Evolutionary conservation across 2,797 vertebrate genomes (phyloP).

Genomic region (Serranus cabrilla): DNA sequence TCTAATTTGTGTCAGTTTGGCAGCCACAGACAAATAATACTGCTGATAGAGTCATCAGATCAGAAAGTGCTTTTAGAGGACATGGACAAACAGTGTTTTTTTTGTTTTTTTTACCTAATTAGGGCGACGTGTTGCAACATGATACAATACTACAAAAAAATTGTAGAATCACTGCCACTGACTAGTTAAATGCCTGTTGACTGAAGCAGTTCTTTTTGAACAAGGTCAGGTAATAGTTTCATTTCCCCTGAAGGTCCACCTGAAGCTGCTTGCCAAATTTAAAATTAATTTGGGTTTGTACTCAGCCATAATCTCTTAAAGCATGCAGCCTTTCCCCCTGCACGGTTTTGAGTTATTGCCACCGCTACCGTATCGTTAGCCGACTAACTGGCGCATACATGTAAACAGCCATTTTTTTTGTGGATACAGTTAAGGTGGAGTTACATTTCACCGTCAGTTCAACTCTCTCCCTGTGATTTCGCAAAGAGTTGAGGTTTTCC

Average conservation of each 20-base stretch:
- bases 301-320: background rate
- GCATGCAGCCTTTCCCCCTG: background rate
- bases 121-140: background rate
- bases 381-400: background rate
- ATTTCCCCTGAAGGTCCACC: background rate
- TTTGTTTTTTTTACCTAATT: background rate
- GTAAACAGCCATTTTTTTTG: slow-evolving; percentile 10
- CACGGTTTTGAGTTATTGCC: background rate
- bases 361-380: background rate
- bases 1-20: background rate
- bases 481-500: slow-evolving; percentile 46
- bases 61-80: background rate
- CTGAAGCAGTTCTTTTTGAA: background rate
- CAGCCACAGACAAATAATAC: background rate
- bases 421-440: background rate
- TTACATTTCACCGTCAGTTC: slow-evolving; percentile 10
- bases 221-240: background rate
- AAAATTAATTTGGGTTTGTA: background rate
- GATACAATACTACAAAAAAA: background rate
- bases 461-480: slow-evolving; percentile 10
- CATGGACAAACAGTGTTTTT: background rate
- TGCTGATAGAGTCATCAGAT: background rate
- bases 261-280: background rate
- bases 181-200: background rate
- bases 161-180: background rate